Evolutionary conservation across 2,797 vertebrate genomes (phyloP), one percentile per base, ranked within the genome.

Genomic region (Dendrocincla fuliginosa): DNA sequence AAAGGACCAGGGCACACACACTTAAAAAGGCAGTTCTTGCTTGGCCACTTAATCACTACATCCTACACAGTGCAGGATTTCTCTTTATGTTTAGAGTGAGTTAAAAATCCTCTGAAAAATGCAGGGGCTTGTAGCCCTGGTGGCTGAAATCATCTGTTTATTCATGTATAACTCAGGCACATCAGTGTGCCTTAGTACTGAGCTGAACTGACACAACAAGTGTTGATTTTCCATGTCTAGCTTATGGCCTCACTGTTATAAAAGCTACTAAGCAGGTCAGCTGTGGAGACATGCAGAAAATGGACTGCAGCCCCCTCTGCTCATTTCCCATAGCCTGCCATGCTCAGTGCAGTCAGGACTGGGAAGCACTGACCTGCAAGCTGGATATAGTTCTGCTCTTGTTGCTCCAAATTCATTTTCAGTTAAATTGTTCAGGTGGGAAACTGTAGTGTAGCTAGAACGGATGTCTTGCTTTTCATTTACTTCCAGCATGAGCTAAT

Each of bases 121-220:
- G 90, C 84, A 93, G 42, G 17, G 83, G 4, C 42, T 93, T 79
- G 60, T 83, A 85, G 90, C 67, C 56, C 85, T 94, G 74, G 67
- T 93, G 83, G 83, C 61, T 93, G 91, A 94, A 96, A 81, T 96
- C 32, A n/a, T 95, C 94, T 90, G 84, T 92, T 96, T 96, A 95
- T 96, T 96, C 90, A 80, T 92, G 81, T 96, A 96, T 89, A 93
- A 81, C 88, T 93, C 93, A 75, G 83, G 64, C 90, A 87, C 93
- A 92, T 96, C 92, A 96, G 32, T 78, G 81, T 85, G 92, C 84
- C 75, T 94, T 84, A 77, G 87, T 93, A 75, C 81, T 94, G 95
- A 96, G 83, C 30, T 87, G 91, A 95, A 95, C 91, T 94, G 93
- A 89, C 93, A 96, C 90, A 96, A 95, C 76, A 89, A 95, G 87